Evolutionary conservation across 1,140 invertebrate genomes (phyloP), one percentile per base, ranked within the genome.

Genomic region (Brachionus angularis): DNA sequence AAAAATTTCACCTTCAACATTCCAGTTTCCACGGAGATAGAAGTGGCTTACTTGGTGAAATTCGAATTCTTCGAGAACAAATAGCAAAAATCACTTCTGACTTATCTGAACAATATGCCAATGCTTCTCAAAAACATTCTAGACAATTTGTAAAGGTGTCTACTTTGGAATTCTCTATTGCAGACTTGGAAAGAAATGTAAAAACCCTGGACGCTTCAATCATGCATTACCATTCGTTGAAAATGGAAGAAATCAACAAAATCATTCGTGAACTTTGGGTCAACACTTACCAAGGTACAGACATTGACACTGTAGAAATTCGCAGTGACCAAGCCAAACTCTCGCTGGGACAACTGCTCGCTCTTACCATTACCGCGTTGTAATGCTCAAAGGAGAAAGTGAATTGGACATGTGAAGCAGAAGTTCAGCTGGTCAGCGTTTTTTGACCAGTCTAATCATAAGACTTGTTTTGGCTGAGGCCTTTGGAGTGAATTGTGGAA

Each of bases 351-450:
- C 7, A 39, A 8, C 36, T 8, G 36, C 14, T 39, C 7, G 82
- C 62, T 95, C 91, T 77, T 90, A 91, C 78, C 96, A 96, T 76
- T 74, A 81, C 46, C 82, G 82, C 1, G 79, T 81, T 8, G 81
- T 81, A 79, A 71, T 81, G 1, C 81, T 78, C 52, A n/a, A 5
- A 18, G 14, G n/a, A 12, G 92, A 79, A 87, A 82, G 85, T 4
- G 88, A 91, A 76, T 87, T 97, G 73, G 93, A 97, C 75, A 97
- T 98, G 93, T 85, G 90, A 91, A 92, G 91, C 4, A 85, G 93
- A 27, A 98, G 96, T 79, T 96, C 91, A 82, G 94, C 96, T 52
- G 96, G 96, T 18, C 96, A 99, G 81, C 94, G 91, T 79, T 14
- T 89, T 12, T 81, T 97, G 18, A 92, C 92, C 0, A 96, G 89